phyloP scores from a whole-genome alignment of 2,888 invertebrate genomes.

The Argyresthia goedartella region DNA sequence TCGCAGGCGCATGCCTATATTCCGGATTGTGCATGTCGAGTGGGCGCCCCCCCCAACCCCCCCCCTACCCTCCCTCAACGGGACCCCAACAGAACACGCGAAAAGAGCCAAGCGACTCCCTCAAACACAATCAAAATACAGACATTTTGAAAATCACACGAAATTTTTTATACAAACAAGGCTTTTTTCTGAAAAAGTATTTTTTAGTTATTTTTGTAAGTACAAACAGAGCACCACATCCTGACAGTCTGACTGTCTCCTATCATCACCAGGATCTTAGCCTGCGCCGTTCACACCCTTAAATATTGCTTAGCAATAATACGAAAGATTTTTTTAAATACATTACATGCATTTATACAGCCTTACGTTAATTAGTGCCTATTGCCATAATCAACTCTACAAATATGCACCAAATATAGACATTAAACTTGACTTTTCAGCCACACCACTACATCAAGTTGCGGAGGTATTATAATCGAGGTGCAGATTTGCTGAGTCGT shows the following conservation, averaged over 20 bases:
- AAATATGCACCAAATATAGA: too few relatives aligned
- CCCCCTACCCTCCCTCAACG: slow-evolving; percentile 5
- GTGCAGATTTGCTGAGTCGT: too few relatives aligned
- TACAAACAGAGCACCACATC: slow-evolving; percentile 64
- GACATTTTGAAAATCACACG: background rate
- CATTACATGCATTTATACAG: too few relatives aligned
- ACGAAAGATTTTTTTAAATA: too few relatives aligned
- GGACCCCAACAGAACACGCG: background rate
- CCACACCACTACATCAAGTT: too few relatives aligned
- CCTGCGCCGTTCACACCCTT: background rate
- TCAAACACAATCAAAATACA: slow-evolving; percentile 1
- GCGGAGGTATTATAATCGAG: too few relatives aligned
- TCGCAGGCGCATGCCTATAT: slow-evolving; percentile 61
- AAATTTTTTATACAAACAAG: background rate
- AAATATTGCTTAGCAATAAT: too few relatives aligned
- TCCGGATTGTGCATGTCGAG: slow-evolving; percentile 63
- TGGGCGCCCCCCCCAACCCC: slow-evolving; percentile 11
- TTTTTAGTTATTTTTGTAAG: slow-evolving; percentile 47
- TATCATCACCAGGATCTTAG: background rate
- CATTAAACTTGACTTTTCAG: too few relatives aligned
- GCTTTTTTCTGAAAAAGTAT: background rate
- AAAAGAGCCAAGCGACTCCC: background rate
- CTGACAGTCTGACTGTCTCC: background rate
- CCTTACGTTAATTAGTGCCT: too few relatives aligned
- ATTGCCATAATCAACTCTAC: too few relatives aligned